These are phyloP conservation scores for Sitodiplosis mosellana DNA, from an alignment of 1,140 invertebrate species.

Conservation along the genomic window DNA sequence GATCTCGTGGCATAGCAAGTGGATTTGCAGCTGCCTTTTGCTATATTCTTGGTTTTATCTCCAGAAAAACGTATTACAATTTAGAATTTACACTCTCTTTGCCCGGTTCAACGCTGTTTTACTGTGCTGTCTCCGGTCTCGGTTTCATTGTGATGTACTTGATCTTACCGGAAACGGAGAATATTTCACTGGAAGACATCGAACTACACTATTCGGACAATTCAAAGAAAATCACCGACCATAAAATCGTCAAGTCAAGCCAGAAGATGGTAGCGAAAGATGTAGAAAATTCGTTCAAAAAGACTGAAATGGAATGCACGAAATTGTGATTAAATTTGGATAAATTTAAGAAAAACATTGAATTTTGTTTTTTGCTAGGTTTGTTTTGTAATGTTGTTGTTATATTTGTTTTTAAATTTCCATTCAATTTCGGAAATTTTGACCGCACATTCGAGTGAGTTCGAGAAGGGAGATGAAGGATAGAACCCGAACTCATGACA, in stretches of 20 bases:
- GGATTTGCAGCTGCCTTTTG: conserved; percentile 33
- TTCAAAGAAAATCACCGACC: conserved; percentile 2
- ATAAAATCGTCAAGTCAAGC: conserved; percentile 1
- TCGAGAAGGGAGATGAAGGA: too few relatives aligned
- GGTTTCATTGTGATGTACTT: conserved; percentile 34
- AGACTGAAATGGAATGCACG: too few relatives aligned
- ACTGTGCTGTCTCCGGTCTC: conserved; percentile 9
- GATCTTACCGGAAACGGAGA: conserved; percentile 65
- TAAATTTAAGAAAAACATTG: too few relatives aligned
- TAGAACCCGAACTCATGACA: too few relatives aligned
- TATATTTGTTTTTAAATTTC: too few relatives aligned
- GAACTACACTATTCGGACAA: conserved; percentile 35
- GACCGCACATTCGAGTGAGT: too few relatives aligned
- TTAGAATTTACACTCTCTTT: conserved; percentile 28
- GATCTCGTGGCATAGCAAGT: conserved; percentile 33
- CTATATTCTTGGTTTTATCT: conserved; percentile 38
- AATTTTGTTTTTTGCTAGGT: too few relatives aligned
- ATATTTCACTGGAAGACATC: conserved; percentile 54
- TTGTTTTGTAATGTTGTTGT: too few relatives aligned
- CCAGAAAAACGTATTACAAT: conserved; percentile 39
- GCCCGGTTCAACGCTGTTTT: conserved; percentile 14
- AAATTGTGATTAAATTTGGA: too few relatives aligned
- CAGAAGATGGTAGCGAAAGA: too few relatives aligned
- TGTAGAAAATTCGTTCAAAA: too few relatives aligned
- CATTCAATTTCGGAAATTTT: too few relatives aligned